phyloP scores from a whole-genome alignment of 2,113 vertebrate species.

The Oenanthe oenanthe region DNA sequence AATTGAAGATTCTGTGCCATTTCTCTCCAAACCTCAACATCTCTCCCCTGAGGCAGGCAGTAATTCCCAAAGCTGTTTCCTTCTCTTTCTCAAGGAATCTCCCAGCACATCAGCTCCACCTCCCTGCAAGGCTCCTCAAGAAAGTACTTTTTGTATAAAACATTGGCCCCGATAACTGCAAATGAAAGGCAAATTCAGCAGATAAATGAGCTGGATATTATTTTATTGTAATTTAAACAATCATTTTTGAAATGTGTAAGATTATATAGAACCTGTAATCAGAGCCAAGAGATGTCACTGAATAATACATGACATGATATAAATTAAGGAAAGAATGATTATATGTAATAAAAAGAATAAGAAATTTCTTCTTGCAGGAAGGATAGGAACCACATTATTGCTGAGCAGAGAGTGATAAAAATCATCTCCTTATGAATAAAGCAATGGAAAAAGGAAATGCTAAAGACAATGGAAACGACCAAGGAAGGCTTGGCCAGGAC shows the following conservation, averaged over 20 bases:
- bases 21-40: not conserved
- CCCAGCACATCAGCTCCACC: constrained; percentile 10
- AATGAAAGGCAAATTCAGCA: constrained; percentile 64
- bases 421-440: constrained; percentile 70
- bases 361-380: constrained; percentile 64
- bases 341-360: constrained; percentile 71
- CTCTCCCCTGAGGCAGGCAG: not conserved
- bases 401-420: constrained; percentile 60
- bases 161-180: constrained; percentile 22
- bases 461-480: constrained; percentile 17
- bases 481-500: constrained; percentile 14
- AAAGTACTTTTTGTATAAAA: constrained; percentile 53
- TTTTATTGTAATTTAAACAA: constrained; percentile 75
- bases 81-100: constrained; percentile 41
- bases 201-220: constrained; percentile 68
- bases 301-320: constrained; percentile 71
- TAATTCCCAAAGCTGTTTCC: not conserved
- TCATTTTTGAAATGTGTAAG: constrained; percentile 63
- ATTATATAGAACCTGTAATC: constrained; percentile 71
- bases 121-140: constrained; percentile 19
- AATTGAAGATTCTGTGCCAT: not conserved
- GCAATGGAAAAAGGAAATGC: constrained; percentile 37
- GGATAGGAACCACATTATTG: constrained; percentile 62
- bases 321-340: constrained; percentile 71
- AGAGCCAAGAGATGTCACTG: constrained; percentile 69